These are phyloP conservation scores for Lasiurus cinereus DNA, from an alignment of 2,113 vertebrate species.

Conservation along the genomic window DNA sequence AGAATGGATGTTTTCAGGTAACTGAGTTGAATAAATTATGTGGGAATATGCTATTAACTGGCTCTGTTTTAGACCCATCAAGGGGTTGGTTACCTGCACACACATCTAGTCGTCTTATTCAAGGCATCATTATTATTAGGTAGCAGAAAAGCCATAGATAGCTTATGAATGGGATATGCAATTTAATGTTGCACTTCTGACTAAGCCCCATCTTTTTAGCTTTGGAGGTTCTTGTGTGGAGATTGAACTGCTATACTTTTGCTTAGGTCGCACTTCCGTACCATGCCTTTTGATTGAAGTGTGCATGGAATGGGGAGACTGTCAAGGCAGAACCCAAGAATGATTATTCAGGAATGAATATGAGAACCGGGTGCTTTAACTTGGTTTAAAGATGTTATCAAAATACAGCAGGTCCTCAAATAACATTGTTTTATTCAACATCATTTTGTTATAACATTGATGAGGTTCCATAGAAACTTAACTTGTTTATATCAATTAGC, in stretches of 20 bases:
- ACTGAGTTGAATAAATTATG: slow-evolving; percentile 4
- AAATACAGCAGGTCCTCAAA: background rate
- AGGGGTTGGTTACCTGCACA: background rate
- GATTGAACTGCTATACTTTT: background rate
- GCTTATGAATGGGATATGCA: slow-evolving; percentile 74
- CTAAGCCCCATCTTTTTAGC: slow-evolving; percentile 74
- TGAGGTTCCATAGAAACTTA: background rate
- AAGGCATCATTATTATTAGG: background rate
- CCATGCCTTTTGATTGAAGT: background rate
- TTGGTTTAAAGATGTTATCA: background rate
- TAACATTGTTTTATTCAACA: background rate
- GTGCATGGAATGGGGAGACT: background rate
- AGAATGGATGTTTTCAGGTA: slow-evolving; percentile 7
- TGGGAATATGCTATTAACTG: background rate
- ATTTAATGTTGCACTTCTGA: slow-evolving; percentile 81
- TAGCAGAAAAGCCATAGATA: slow-evolving; percentile 80
- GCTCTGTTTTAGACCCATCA: background rate
- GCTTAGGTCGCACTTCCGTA: background rate
- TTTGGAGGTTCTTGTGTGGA: slow-evolving; percentile 59
- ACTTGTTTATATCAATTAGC: no score
- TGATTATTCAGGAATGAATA: background rate
- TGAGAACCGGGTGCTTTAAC: slow-evolving; percentile 33
- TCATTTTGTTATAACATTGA: background rate
- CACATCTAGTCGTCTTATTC: background rate
- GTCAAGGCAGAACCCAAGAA: slow-evolving; percentile 35